Percentiles rank a stretch among this genome's conserved stretches.
Evolutionary conservation across 1,140 invertebrate genomes (phyloP).

Genomic region (Pseudobourletiella spinata): DNA sequence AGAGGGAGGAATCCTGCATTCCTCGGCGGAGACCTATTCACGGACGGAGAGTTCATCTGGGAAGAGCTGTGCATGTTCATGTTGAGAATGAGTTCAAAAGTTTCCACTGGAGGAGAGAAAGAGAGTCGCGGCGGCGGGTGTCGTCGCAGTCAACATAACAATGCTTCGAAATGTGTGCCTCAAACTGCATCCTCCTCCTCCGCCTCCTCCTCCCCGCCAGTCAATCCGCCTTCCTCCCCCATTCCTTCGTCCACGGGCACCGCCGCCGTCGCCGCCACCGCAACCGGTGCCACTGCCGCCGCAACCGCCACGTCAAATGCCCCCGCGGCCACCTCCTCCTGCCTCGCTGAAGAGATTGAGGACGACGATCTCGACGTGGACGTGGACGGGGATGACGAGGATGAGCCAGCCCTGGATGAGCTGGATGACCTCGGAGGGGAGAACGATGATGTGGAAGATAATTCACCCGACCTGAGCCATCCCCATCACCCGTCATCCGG

Average conservation of each 20-base stretch:
- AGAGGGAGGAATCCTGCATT: neutral
- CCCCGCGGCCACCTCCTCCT: constrained; percentile 12
- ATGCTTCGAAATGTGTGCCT: constrained; percentile 5
- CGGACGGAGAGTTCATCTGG: no score
- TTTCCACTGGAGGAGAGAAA: constrained; percentile 13
- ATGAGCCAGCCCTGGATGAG: constrained; percentile 23
- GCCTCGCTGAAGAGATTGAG: constrained; percentile 21
- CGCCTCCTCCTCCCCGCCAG: constrained; percentile 15
- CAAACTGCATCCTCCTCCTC: constrained; percentile 11
- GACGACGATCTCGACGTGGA: constrained; percentile 25
- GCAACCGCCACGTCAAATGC: constrained; percentile 19
- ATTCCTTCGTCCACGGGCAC: constrained; percentile 8
- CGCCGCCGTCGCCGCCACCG: constrained; percentile 19
- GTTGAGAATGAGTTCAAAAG: constrained; percentile 33
- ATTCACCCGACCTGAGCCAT: constrained; percentile 14
- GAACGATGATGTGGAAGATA: constrained; percentile 25
- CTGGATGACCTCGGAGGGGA: constrained; percentile 26
- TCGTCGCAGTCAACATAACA: constrained; percentile 19
- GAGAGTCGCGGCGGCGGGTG: constrained; percentile 8
- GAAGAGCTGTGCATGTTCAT: neutral
- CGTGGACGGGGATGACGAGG: constrained; percentile 23
- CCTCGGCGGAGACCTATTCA: no score
- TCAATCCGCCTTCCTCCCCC: constrained; percentile 25
- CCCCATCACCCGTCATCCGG: constrained; percentile 9
- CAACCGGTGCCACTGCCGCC: constrained; percentile 14